A percentile compares a stretch with the other conserved stretches of the same genome.
phyloP scores from a whole-genome alignment of 2,888 invertebrate species.

The Coelinius sp. region DNA sequence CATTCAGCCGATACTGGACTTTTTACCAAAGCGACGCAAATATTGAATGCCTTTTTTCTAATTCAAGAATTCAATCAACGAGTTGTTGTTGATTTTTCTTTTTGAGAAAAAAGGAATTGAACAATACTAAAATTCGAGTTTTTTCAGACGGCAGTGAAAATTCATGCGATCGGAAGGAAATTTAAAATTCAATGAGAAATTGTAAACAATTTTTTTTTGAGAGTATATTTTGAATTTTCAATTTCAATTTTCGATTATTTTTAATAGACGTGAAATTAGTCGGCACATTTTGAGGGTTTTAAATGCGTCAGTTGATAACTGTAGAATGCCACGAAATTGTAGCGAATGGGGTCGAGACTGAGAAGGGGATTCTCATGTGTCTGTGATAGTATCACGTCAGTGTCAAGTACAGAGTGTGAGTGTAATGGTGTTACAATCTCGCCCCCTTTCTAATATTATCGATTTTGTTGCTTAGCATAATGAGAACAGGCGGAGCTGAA shows the following conservation, averaged over 20 bases:
- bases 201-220: conserved; percentile 1
- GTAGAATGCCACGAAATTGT: conserved; percentile 18
- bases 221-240: not conserved
- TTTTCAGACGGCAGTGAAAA: not conserved
- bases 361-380: conserved; percentile 11
- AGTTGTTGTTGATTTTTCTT: conserved; percentile 27
- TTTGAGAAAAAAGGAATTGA: not conserved
- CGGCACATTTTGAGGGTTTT: not conserved
- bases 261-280: not conserved
- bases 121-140: conserved; percentile 1
- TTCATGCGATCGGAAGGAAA: not conserved
- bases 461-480: conserved; percentile 68
- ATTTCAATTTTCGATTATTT: not conserved
- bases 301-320: conserved; percentile 27
- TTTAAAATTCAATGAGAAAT: conserved; percentile 5
- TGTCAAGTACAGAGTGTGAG: conserved; percentile 20
- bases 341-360: conserved; percentile 18
- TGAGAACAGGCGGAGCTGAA: conserved; percentile 59
- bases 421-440: conserved; percentile 35
- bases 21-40: conserved; percentile 41
- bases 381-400: not conserved
- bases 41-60: conserved; percentile 43
- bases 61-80: conserved; percentile 43
- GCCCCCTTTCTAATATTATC: conserved; percentile 61
- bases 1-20: conserved; percentile 23